Percentiles rank a stretch among this genome's conserved stretches.
These are phyloP conservation scores for Telmatherina bonti DNA, from an alignment of 2,797 vertebrate genomes.

Conservation along the genomic window DNA sequence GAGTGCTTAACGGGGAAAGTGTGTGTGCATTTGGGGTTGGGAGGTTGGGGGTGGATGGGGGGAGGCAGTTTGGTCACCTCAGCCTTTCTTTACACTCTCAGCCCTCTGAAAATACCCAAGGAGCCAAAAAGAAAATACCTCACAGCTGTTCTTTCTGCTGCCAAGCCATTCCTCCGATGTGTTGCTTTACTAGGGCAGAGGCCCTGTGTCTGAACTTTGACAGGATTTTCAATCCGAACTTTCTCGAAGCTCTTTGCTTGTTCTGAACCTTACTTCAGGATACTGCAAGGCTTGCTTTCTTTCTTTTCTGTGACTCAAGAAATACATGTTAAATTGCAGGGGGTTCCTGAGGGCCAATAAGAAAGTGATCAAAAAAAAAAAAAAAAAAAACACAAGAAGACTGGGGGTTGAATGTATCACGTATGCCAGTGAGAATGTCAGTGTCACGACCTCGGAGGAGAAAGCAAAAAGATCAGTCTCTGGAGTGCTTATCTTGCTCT, in stretches of 20 bases:
- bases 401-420: slow-evolving; percentile 71
- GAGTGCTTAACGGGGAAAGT: slow-evolving; percentile 42
- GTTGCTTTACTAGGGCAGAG: slow-evolving; percentile 37
- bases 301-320: slow-evolving; percentile 29
- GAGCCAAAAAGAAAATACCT: slow-evolving; percentile 80
- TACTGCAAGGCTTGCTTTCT: neutral
- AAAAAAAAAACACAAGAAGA: slow-evolving; percentile 52
- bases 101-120: slow-evolving; percentile 71
- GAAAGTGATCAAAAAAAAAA: slow-evolving; percentile 52
- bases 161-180: slow-evolving; percentile 63
- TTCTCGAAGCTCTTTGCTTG: slow-evolving; percentile 22
- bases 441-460: slow-evolving; percentile 81
- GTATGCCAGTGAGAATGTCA: slow-evolving; percentile 82
- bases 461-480: slow-evolving; percentile 76
- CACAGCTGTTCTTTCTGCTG: slow-evolving; percentile 75
- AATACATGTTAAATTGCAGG: slow-evolving; percentile 43
- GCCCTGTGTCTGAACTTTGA: slow-evolving; percentile 32
- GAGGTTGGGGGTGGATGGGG: slow-evolving; percentile 1
- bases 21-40: too few relatives aligned
- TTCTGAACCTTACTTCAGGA: slow-evolving; percentile 34
- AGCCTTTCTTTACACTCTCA: slow-evolving; percentile 63
- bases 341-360: slow-evolving; percentile 38
- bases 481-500: slow-evolving; percentile 76
- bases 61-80: slow-evolving; percentile 59
- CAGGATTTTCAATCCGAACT: slow-evolving; percentile 13